These are phyloP conservation scores for Apamea monoglypha DNA, from an alignment of 2,888 invertebrate species.

Conservation along the genomic window DNA sequence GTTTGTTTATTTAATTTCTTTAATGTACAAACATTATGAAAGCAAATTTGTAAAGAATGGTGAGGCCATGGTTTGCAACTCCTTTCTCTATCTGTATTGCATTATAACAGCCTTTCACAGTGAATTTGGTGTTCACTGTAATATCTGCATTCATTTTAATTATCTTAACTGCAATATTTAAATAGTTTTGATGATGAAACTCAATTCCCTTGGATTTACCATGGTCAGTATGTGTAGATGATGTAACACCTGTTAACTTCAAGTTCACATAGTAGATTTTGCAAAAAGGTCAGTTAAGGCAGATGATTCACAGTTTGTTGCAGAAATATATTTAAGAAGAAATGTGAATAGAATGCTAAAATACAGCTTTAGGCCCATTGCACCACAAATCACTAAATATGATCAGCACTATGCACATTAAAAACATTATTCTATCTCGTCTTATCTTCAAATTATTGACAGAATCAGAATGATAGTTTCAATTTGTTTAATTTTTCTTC, in stretches of 20 bases:
- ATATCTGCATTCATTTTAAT: not conserved
- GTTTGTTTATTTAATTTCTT: constrained; percentile 23
- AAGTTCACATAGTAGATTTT: constrained; percentile 1
- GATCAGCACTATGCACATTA: not conserved
- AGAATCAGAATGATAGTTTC: not conserved
- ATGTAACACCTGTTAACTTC: constrained; percentile 8
- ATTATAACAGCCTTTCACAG: not conserved
- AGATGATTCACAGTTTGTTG: not conserved
- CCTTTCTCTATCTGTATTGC: not conserved
- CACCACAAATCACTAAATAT: not conserved
- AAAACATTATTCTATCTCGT: not conserved
- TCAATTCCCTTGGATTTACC: not conserved
- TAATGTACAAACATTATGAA: not conserved
- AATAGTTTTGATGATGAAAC: not conserved
- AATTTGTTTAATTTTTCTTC: not conserved
- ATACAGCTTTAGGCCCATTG: not conserved
- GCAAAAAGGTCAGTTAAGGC: not conserved
- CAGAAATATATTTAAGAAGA: not conserved
- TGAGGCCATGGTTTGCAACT: not conserved
- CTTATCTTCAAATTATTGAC: not conserved
- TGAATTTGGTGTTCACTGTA: not conserved
- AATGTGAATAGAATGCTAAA: not conserved
- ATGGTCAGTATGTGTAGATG: not conserved
- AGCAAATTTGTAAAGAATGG: not conserved
- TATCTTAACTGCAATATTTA: not conserved